Base-by-base conservation (phyloP, 1,140 invertebrate species). In the Drosophila bipectinata region DNA sequence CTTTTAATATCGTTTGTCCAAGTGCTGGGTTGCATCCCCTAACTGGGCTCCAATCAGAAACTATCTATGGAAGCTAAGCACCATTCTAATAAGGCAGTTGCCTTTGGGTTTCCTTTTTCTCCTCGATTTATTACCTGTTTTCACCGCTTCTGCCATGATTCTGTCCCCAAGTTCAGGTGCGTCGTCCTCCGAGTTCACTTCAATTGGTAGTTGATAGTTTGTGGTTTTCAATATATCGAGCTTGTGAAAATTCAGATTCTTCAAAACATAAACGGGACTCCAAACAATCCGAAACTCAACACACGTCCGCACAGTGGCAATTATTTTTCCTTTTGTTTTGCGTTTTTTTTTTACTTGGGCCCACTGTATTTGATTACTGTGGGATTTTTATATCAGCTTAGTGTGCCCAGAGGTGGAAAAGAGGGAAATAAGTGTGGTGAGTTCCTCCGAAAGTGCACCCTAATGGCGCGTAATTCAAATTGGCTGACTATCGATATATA, bases 71-170 rank as follows among this genome's bases (percentile, higher is more conserved):
- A 54, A 54, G 18, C 4, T 8, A 47, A n/a, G 5, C 4, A 8
- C n/a, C n/a, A 32, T 1, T n/a, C 39, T 6, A 18, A 28, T 28
- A 28, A 28, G 26, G 5, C 26, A 28, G 6, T 28, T 7, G 6
- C 26, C 26, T 32, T 32, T 37, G 34, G 34, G 10, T 37, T n/a
- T 37, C 34, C 34, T 12, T 44, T 44, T 44, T 44, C 14, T 18
- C 41, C n/a, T 49, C 0, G 1, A 15, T 28, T 44, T 55, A 60
- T 68, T 76, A 88, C 82, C 82, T 78, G 75, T 21, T 85, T 85
- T 87, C 24, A 63, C 64, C 21, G 78, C 64, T 73, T 85, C 82
- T 39, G 82, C 82, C 82, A 85, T 85, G 8, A 51, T 39, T 24
- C 18, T 51, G 2, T 1, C 41, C 4, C n/a, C 5, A 37, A 32